Percentiles rank a stretch among this genome's conserved stretches.
These are phyloP conservation scores for Catharus minimus DNA, from an alignment of 2,113 vertebrate genomes.

Conservation along the genomic window DNA sequence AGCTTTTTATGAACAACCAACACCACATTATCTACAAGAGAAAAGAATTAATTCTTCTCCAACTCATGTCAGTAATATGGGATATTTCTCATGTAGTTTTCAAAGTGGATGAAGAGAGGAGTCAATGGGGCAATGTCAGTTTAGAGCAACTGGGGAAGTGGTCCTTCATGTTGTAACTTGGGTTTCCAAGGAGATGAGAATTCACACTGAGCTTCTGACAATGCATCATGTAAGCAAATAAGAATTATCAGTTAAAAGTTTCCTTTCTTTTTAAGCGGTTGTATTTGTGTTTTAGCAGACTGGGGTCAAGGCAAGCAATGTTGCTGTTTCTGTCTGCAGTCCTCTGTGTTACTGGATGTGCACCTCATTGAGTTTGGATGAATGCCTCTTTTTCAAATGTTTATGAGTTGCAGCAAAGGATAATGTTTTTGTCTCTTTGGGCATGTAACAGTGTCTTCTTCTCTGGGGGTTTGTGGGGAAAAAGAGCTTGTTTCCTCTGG, in stretches of 20 bases:
- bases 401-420: neutral
- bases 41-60: neutral
- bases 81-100: neutral
- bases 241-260: neutral
- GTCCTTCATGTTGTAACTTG: neutral
- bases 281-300: neutral
- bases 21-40: neutral
- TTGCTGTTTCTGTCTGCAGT: neutral
- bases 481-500: neutral
- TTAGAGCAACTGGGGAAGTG: neutral
- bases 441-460: neutral
- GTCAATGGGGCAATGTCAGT: neutral
- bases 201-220: neutral
- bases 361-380: neutral
- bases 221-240: neutral
- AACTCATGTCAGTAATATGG: fast-evolving
- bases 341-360: neutral
- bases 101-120: neutral
- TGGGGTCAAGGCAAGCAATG: neutral
- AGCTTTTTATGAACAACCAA: neutral
- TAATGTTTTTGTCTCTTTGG: neutral
- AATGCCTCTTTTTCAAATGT: neutral
- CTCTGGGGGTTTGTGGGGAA: neutral
- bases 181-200: neutral
- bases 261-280: neutral